These are phyloP conservation scores for Genyomyrus donnyi DNA, from an alignment of 2,113 vertebrate genomes.

Conservation along the genomic window DNA sequence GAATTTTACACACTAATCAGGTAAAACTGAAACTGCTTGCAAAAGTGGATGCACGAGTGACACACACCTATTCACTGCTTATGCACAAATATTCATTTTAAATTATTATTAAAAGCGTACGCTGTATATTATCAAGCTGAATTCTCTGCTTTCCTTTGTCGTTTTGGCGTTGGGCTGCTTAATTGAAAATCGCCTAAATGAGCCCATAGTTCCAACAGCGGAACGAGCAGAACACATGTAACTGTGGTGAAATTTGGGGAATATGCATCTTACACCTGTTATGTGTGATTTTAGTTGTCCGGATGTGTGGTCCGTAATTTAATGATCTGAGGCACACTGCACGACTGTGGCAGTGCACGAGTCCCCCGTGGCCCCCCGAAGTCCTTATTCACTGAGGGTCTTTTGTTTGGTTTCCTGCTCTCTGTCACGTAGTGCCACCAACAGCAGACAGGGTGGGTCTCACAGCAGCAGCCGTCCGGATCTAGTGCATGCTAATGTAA, in stretches of 20 bases:
- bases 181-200: not conserved
- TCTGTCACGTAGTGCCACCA: too few relatives aligned
- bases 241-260: not conserved
- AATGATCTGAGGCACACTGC: not conserved
- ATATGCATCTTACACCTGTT: not conserved
- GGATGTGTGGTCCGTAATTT: not conserved
- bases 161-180: not conserved
- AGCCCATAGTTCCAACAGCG: not conserved
- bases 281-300: not conserved
- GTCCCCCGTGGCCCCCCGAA: not conserved
- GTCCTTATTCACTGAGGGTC: not conserved
- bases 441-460: not conserved
- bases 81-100: not conserved
- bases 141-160: not conserved
- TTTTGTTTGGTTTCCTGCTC: not conserved
- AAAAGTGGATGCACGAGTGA: not conserved
- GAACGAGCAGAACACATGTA: not conserved
- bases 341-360: not conserved
- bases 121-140: not conserved
- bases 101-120: not conserved
- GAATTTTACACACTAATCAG: not conserved
- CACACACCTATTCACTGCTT: not conserved
- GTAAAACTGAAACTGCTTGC: not conserved
- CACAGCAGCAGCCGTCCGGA: not conserved
- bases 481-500: slow-evolving; percentile 24